Base-by-base conservation (phyloP, 1,140 invertebrate genomes). In the Heliconius melpomene region DNA sequence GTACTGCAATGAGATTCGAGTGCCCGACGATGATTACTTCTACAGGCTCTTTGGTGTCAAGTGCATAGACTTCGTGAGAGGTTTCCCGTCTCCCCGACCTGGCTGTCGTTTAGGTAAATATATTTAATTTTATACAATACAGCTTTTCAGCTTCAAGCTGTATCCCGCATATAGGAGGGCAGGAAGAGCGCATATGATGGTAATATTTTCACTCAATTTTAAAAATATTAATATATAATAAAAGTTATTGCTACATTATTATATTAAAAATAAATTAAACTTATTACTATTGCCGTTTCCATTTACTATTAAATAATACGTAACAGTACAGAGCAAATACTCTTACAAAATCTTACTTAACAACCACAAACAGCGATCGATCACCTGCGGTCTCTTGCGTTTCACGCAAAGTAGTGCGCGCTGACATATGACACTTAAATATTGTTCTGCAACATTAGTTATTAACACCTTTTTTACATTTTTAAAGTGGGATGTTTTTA, bases 21-120 rank as follows among this genome's bases (percentile, higher is more conserved):
- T 99, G 36, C 98, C 98, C 0, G 96, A 97, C 75, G 97, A 98
- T 88, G 98, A 99, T 93, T 98, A 98, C 87, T 99, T 98, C 95
- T 99, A 98, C 95, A 96, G 96, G 18, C 95, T 98, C 36, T 98
- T 97, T 91, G 96, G 96, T 74, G 96, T 98, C 20, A 96, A 96
- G 85, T 98, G 98, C 87, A 97, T 98, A 88, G 97, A 98, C 91
- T 98, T 98, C 84, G 97, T 98, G 2, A 95, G 98, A 82, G 97
- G 97, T 32, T 98, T 98, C 91, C 97, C 98, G 9, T 97, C 96
- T 0, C 96, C 96, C 3, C 94, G 97, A 85, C 97, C 97, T 32
- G 97, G 97, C 79, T 98, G 98, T 91, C 96, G 97, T 86, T 95
- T 98, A 79, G 97, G 96, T 96, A 90, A 94, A 93, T 1, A 23